phyloP scores from a whole-genome alignment of 2,888 invertebrate genomes.

The Yponomeuta cagnagella region DNA sequence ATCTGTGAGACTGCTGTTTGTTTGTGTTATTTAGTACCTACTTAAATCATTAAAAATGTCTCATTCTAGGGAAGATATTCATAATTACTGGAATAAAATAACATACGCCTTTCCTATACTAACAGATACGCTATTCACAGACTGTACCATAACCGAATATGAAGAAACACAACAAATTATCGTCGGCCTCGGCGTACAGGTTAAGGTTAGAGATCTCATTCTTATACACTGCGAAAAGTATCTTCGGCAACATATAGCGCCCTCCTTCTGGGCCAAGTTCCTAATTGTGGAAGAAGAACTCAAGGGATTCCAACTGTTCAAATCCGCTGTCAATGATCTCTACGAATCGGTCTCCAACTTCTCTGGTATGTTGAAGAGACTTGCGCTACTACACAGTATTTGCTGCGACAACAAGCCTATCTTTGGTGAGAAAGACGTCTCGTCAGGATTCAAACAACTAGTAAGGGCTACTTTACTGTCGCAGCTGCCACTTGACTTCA shows the following conservation, averaged over 20 bases:
- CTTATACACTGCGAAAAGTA: conserved; percentile 73
- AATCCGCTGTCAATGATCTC: conserved; percentile 79
- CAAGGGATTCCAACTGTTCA: conserved; percentile 79
- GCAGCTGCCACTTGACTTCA: conserved; percentile 82
- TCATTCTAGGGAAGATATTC: conserved; percentile 46
- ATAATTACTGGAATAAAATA: conserved; percentile 63
- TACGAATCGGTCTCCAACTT: conserved; percentile 75
- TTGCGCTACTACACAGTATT: conserved; percentile 69
- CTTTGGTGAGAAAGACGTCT: conserved; percentile 71
- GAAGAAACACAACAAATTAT: conserved; percentile 62
- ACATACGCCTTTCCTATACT: conserved; percentile 65
- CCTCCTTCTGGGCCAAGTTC: conserved; percentile 81
- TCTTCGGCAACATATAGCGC: conserved; percentile 76
- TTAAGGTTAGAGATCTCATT: conserved; percentile 58
- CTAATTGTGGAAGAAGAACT: conserved; percentile 65
- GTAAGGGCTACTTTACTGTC: conserved; percentile 80
- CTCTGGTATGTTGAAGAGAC: conserved; percentile 67
- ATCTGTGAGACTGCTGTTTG: not conserved
- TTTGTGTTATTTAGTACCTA: too few species aligned
- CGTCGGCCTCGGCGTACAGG: conserved; percentile 49
- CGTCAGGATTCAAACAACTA: conserved; percentile 78
- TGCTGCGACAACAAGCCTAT: conserved; percentile 62
- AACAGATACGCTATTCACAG: conserved; percentile 51
- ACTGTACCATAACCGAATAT: conserved; percentile 53
- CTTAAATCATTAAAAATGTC: conserved; percentile 34